Percentiles rank a stretch among this genome's conserved stretches.
These are phyloP conservation scores for Carollia perspicillata DNA, from an alignment of 2,113 vertebrate species.

Conservation along the genomic window DNA sequence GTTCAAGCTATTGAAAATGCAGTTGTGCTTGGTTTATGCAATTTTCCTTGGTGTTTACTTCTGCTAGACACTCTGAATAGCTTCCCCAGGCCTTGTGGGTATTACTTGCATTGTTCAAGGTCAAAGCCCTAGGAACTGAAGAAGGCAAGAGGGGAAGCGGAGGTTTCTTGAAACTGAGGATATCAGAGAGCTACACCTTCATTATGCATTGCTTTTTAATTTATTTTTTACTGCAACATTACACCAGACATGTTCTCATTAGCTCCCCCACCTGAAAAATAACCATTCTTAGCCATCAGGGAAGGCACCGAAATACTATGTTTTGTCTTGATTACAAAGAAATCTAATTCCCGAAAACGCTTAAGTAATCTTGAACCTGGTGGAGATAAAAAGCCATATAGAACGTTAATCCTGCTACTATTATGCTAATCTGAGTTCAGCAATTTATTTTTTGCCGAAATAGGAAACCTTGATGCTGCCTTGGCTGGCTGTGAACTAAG, in stretches of 20 bases:
- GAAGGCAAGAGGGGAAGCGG: neutral
- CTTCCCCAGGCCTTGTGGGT: rapidly evolving
- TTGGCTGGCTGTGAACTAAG: slow-evolving; percentile 39
- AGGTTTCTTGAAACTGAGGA: neutral
- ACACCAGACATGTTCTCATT: neutral
- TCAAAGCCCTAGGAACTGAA: neutral
- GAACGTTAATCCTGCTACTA: neutral
- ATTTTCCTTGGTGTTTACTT: neutral
- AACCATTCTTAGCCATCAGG: neutral
- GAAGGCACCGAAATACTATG: neutral
- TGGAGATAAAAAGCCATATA: neutral
- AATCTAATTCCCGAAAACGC: neutral
- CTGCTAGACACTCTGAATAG: neutral
- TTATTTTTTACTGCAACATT: neutral
- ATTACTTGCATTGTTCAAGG: neutral
- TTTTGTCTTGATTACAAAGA: slow-evolving; percentile 45
- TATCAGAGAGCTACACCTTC: neutral
- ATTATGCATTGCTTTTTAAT: neutral
- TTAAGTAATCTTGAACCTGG: neutral
- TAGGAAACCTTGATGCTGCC: slow-evolving; percentile 35
- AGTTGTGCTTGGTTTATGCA: neutral
- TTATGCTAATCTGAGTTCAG: neutral
- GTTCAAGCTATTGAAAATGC: slow-evolving; percentile 27
- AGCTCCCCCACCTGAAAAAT: neutral
- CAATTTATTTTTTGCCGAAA: neutral